Base-by-base conservation (phyloP, 2,797 vertebrate genomes). In the Syngnathus rostellatus region DNA sequence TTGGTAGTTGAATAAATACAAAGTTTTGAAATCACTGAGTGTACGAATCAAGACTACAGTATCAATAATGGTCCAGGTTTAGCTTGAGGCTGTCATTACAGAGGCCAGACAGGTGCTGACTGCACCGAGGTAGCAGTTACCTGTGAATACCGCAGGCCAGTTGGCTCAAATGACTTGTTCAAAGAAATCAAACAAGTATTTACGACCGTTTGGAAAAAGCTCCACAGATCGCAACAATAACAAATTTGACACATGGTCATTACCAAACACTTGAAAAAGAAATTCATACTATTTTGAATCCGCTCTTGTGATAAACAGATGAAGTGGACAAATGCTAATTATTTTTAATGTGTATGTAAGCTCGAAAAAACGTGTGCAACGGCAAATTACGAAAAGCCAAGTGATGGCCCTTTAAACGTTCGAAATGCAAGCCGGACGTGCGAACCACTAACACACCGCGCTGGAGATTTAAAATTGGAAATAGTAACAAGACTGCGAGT, bases 211-310 rank as follows among this genome's bases (percentile, higher is more conserved):
- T 62, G 41, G 40, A 11, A 5, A 71, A 63, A 67, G 23, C 46
- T 31, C 40, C n/a, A 61, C 14, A 23, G 64, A 80, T 72, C 69
- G 55, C 31, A 70, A 64, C 54, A 25, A 37, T 57, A 14, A 57
- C 12, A 37, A 57, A 37, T 5, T 57, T 57, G 55, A 57, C 55
- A 2, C 6, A 17, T 38, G 25, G 55, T 17, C 31, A 57, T 38
- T 8, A 57, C 55, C 37, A 31, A 57, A 37, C 2, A 7, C 14
- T 37, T 37, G 55, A 31, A 57, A 10, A 38, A 57, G 31, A 57
- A 57, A 57, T 1, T 37, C 16, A 57, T 1, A 6, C 2, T 37
- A 37, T 57, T 57, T 37, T 37, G 17, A 31, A 57, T 6, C 25
- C 14, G 12, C 10, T 31, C 12, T 10, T 7, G 16, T 31, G 11